phyloP scores from a whole-genome alignment of 1,140 invertebrate species.

The Paramacrobiotus metropolitanus region DNA sequence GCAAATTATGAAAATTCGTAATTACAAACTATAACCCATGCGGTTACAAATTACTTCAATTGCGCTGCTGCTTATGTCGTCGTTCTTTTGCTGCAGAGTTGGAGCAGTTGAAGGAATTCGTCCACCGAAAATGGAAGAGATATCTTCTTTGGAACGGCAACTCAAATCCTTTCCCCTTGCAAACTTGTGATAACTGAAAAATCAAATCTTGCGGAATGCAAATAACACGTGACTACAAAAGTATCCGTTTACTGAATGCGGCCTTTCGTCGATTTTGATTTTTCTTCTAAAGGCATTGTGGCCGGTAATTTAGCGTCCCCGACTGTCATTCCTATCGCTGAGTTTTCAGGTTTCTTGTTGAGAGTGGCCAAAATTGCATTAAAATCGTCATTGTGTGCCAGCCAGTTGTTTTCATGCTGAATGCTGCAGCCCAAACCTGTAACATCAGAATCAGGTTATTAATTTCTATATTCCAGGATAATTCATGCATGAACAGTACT shows the following conservation, averaged over 20 bases:
- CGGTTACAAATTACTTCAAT: no score
- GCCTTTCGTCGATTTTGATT: constrained; percentile 45
- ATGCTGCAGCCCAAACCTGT: constrained; percentile 44
- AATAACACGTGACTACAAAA: constrained; percentile 9
- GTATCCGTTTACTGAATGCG: constrained; percentile 48
- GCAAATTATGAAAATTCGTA: background rate
- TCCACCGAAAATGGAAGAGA: constrained; percentile 57
- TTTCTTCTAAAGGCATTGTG: constrained; percentile 39
- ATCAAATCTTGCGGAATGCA: background rate
- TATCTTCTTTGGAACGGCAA: constrained; percentile 47
- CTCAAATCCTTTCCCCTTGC: constrained; percentile 59
- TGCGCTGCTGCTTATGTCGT: no score
- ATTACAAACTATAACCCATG: background rate
- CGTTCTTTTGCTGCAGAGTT: no score
- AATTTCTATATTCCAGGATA: background rate
- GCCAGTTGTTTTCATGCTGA: constrained; percentile 50
- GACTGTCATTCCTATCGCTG: no score
- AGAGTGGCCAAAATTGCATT: constrained; percentile 34
- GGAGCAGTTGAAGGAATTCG: no score
- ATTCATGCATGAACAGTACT: no score
- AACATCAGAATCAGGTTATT: no score
- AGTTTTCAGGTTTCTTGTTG: constrained; percentile 19
- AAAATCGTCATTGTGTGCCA: constrained; percentile 51
- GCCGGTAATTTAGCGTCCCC: no score
- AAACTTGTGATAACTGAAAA: constrained; percentile 51